phyloP scores from a whole-genome alignment of 2,888 invertebrate species.

The Tethea ocularis region DNA sequence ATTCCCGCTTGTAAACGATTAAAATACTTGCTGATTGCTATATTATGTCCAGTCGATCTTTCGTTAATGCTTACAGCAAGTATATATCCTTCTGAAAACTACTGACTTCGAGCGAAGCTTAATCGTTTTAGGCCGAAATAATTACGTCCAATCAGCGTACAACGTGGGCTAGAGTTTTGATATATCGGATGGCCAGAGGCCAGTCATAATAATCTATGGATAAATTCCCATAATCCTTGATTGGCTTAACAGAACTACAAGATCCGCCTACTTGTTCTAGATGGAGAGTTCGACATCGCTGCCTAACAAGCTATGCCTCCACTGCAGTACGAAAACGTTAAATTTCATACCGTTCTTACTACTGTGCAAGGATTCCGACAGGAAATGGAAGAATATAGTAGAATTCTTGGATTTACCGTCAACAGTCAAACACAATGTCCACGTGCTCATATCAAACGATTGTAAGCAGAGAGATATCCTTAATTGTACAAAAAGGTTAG shows the following conservation, averaged over 20 bases:
- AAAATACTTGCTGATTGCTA: too few relatives aligned
- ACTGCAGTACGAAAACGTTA: slow-evolving; percentile 37
- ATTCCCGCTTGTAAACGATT: too few relatives aligned
- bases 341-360: slow-evolving; percentile 44
- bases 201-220: background rate
- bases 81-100: too few relatives aligned
- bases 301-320: slow-evolving; percentile 50
- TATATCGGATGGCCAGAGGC: background rate
- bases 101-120: too few relatives aligned
- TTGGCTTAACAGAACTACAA: slow-evolving; percentile 16
- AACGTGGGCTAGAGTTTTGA: too few relatives aligned
- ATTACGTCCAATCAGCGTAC: too few relatives aligned
- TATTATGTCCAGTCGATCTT: too few relatives aligned
- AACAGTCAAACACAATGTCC: slow-evolving; percentile 39
- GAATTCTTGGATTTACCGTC: slow-evolving; percentile 30
- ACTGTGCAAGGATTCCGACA: slow-evolving; percentile 44
- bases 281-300: slow-evolving; percentile 46
- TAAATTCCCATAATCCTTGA: background rate
- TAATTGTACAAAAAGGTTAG: slow-evolving; percentile 26
- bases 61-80: too few relatives aligned
- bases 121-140: too few relatives aligned
- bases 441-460: slow-evolving; percentile 34
- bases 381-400: slow-evolving; percentile 45
- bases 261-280: slow-evolving; percentile 56
- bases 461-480: slow-evolving; percentile 25